phyloP scores from a whole-genome alignment of 2,113 vertebrate genomes.

The Micromys minutus region DNA sequence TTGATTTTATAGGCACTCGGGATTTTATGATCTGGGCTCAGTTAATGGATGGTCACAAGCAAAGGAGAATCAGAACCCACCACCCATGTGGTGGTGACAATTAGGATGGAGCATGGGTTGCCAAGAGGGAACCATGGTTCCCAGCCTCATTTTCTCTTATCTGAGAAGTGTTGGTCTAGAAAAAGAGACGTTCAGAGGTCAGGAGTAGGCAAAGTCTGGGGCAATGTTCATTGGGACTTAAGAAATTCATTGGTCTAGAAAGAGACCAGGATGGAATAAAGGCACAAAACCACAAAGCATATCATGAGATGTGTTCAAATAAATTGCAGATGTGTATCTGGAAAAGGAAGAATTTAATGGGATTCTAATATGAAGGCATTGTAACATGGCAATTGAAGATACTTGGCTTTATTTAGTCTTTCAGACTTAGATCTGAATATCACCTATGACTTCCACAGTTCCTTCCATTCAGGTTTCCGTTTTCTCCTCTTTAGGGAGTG shows the following conservation, averaged over 20 bases:
- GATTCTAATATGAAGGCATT: neutral
- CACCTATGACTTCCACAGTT: neutral
- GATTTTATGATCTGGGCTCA: neutral
- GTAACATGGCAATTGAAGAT: conserved; percentile 1
- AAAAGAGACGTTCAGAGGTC: conserved; percentile 5
- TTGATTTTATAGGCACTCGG: neutral
- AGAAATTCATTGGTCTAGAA: neutral
- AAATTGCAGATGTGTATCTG: neutral
- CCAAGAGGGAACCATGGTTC: neutral
- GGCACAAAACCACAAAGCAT: neutral
- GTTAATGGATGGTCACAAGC: neutral
- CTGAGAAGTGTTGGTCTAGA: neutral
- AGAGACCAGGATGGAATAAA: neutral
- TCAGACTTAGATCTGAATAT: conserved; percentile 27
- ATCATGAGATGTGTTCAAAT: neutral
- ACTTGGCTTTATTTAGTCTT: neutral
- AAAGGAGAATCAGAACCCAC: conserved; percentile 14
- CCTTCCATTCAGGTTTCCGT: neutral
- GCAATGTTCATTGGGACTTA: neutral
- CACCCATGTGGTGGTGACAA: neutral
- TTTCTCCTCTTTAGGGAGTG: neutral
- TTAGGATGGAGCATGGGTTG: neutral
- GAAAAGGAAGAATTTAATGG: neutral
- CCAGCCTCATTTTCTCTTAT: conserved; percentile 38
- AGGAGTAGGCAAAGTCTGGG: neutral